These are phyloP conservation scores for Volucella inanis DNA, from an alignment of 2,888 invertebrate genomes.

Conservation along the genomic window DNA sequence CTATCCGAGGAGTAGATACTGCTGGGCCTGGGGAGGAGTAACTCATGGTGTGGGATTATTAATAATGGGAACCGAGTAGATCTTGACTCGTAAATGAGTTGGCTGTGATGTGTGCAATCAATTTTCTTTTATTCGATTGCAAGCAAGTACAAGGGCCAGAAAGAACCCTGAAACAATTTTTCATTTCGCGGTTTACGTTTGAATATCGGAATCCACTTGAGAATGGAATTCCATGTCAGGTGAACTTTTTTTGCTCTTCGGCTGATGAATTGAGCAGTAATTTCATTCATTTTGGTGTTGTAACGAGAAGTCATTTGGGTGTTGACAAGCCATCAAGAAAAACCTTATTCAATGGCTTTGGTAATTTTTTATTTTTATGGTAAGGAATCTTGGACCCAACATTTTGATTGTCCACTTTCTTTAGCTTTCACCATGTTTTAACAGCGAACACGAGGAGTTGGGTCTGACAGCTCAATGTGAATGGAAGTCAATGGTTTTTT, in stretches of 20 bases:
- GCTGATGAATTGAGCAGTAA: constrained; percentile 62
- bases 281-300: constrained; percentile 45
- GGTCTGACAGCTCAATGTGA: too few relatives aligned
- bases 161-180: constrained; percentile 7
- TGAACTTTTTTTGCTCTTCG: constrained; percentile 46
- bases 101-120: constrained; percentile 57
- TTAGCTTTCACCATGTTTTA: too few relatives aligned
- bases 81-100: constrained; percentile 62
- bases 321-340: too few relatives aligned
- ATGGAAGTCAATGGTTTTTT: too few relatives aligned
- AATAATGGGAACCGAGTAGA: constrained; percentile 48
- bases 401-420: too few relatives aligned
- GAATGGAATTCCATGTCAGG: constrained; percentile 51
- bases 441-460: too few relatives aligned
- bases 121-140: constrained; percentile 23
- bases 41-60: constrained; percentile 62
- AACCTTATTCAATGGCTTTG: too few relatives aligned
- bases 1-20: constrained; percentile 47
- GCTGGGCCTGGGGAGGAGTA: constrained; percentile 53
- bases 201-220: neutral
- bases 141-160: constrained; percentile 24
- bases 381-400: too few relatives aligned
- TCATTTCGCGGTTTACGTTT: constrained; percentile 19
- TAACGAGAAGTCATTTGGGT: too few relatives aligned
- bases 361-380: too few relatives aligned